Conservation (phyloP, 2,113 vertebrate genomes). For the Dipodomys stephensi region DNA sequence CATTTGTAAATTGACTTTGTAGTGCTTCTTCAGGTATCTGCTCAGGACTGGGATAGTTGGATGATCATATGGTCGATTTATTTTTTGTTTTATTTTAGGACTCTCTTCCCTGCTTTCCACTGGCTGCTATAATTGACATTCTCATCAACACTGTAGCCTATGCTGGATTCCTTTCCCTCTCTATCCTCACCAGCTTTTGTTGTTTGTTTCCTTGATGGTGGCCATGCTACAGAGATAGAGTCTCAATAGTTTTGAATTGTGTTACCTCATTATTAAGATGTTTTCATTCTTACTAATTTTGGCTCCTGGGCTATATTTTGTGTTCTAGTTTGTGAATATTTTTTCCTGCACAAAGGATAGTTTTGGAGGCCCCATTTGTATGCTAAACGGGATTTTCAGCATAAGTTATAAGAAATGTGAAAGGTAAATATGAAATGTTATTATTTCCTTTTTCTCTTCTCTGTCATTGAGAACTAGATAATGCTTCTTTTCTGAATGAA, state of each 20-base stretch:
- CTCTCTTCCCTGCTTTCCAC: not conserved
- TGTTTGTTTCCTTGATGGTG: not conserved
- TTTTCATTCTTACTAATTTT: conserved; percentile 19
- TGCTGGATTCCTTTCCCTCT: not conserved
- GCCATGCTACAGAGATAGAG: not conserved
- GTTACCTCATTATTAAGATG: not conserved
- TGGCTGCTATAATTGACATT: not conserved
- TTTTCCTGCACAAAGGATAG: conserved; percentile 8
- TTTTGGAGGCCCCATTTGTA: not conserved
- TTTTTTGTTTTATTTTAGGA: not conserved
- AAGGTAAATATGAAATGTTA: conserved; percentile 3
- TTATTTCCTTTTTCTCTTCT: not conserved
- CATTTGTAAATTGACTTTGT: not conserved
- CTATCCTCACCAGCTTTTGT: not conserved
- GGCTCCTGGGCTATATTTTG: not conserved
- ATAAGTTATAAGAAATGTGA: conserved; percentile 20
- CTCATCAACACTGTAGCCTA: not conserved
- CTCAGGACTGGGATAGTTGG: not conserved
- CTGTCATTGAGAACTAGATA: not conserved
- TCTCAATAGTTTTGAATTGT: not conserved
- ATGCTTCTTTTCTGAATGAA: not conserved
- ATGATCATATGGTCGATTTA: not conserved
- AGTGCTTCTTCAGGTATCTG: not conserved
- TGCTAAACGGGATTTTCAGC: not conserved
- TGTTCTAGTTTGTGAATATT: conserved; percentile 21